A percentile compares a stretch with the other conserved stretches of the same genome.
These are phyloP conservation scores for Eunapius fragilis DNA, from an alignment of 37 sponge, comb jelly and placozoan species.

Conservation along the genomic window DNA sequence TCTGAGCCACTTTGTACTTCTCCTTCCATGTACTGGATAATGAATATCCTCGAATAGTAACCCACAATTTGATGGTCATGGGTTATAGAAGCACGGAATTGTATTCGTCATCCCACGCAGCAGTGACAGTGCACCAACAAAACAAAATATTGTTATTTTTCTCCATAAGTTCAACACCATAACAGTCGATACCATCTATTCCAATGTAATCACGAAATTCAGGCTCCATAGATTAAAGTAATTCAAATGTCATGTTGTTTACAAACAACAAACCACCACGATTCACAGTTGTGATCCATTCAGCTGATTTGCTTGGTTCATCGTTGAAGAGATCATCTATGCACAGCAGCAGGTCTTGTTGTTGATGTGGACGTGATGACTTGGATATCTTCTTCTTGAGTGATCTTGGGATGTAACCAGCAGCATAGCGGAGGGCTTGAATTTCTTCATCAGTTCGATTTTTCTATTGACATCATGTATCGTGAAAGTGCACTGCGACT, in stretches of 20 bases:
- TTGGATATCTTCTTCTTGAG: neutral
- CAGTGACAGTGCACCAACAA: slow-evolving; percentile 1
- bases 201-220: slow-evolving; percentile 3
- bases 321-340: neutral
- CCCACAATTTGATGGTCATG: slow-evolving; percentile 19
- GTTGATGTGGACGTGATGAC: neutral
- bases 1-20: too few species aligned
- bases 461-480: neutral
- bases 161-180: neutral
- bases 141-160: neutral
- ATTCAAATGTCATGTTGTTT: slow-evolving; percentile 16
- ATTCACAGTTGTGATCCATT: slow-evolving; percentile 15
- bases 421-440: slow-evolving; percentile 20
- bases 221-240: slow-evolving; percentile 11
- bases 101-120: slow-evolving; percentile 17
- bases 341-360: slow-evolving; percentile 12
- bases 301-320: neutral
- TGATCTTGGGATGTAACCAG: slow-evolving; percentile 20
- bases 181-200: neutral
- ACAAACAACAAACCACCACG: slow-evolving; percentile 17
- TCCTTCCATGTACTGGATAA: slow-evolving; percentile 20
- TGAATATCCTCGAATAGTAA: slow-evolving; percentile 22
- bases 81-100: neutral
- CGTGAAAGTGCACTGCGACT: too few species aligned
- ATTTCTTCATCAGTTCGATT: slow-evolving; percentile 9